Base-by-base conservation (phyloP, 2,888 invertebrate genomes). In the Polymixis lichenea region DNA sequence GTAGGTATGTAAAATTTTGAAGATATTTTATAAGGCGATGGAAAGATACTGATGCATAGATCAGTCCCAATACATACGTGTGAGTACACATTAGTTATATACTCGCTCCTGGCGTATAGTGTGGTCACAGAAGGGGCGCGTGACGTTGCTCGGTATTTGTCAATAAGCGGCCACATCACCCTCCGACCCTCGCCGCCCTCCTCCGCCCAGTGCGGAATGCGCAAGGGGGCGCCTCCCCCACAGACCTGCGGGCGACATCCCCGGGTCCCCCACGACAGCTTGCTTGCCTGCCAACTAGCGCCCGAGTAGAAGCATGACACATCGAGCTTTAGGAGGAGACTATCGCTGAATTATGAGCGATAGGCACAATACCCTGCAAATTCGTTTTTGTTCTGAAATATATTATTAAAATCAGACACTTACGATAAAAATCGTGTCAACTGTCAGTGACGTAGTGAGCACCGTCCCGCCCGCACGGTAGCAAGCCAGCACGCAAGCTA, bases 81-180 rank as follows among this genome's bases (percentile, higher is more conserved):
- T 38, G 72, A n/a, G 55, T 32, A 15, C 22, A 28, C 17, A 5
- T 0, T 15, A 61, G 17, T 22, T 28, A 46, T 61, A 4, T 61
- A 19, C 43, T 66, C 9, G 46, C 28, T 15, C 49, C 9, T 22
- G 25, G 55, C 5, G 68, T 6, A 28, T 3, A 6, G 51, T 28
- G 55, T 17, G 66, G 56, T 64, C 64, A 7, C 46, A 13, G 53
- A 49, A 71, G 67, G 78, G 76, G 67, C 25, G 28, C 73, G 72
- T 22, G 70, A 55, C 72, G 74, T 25, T 69, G 69, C 79, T 74
- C 82, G 90, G 83, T 87, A 89, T 90, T 88, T 89, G 90, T 90
- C 90, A 90, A 89, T 89, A 90, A 81, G 70, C 74, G 77, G 75
- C 70, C 78, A 62, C 71, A 77, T 83, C 78, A 71, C 71, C 72